phyloP scores from a whole-genome alignment of 2,888 invertebrate genomes.

The Tenthredo scrophulariae region DNA sequence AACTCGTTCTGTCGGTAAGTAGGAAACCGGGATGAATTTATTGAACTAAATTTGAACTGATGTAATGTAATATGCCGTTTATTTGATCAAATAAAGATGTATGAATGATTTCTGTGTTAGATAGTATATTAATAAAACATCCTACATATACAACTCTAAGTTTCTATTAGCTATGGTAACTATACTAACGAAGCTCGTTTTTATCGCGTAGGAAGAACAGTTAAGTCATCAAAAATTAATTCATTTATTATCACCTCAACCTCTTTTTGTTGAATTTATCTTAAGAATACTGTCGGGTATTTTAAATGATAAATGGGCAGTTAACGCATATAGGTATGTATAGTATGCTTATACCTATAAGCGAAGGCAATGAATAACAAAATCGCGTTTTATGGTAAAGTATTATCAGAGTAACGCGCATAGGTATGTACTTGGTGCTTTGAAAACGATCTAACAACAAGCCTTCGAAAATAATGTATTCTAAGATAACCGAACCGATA shows the following conservation, averaged over 20 bases:
- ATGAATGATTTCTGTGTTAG: background rate
- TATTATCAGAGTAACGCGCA: constrained; percentile 8
- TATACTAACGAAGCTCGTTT: background rate
- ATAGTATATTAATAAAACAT: background rate
- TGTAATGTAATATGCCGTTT: background rate
- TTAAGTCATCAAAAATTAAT: background rate
- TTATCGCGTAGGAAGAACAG: background rate
- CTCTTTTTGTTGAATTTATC: background rate
- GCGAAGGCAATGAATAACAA: constrained; percentile 30
- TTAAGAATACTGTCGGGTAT: background rate
- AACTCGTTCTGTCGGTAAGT: background rate
- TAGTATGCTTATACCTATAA: background rate
- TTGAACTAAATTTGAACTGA: background rate
- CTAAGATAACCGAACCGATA: constrained; percentile 43
- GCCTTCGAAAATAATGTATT: constrained; percentile 39
- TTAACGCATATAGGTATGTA: background rate
- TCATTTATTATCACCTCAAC: background rate
- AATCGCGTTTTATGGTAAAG: background rate
- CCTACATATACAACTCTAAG: background rate
- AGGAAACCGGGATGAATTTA: background rate
- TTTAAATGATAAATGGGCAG: background rate
- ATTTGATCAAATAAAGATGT: background rate
- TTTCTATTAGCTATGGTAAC: background rate
- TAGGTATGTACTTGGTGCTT: background rate
- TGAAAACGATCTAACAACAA: constrained; percentile 21